Conservation (phyloP, 2,888 invertebrate genomes). For the Capitulum mitella region DNA sequence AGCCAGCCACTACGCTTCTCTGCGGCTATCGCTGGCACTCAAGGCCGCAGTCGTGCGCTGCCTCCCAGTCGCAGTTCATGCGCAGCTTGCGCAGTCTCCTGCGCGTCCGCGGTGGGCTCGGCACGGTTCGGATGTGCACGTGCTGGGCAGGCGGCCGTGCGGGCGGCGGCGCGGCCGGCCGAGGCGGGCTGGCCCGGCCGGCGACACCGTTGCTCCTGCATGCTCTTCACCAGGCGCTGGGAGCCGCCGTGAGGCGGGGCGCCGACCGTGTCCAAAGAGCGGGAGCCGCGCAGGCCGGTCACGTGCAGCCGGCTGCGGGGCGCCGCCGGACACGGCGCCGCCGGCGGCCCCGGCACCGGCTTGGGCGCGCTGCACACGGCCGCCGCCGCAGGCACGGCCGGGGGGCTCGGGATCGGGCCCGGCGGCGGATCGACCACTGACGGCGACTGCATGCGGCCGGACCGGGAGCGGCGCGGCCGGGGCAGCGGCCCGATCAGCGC, state of each 20-base stretch:
- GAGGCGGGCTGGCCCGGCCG: background rate
- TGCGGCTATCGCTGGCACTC: background rate
- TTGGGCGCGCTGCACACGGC: background rate
- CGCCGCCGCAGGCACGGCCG: background rate
- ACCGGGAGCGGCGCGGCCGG: background rate
- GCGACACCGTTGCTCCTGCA: background rate
- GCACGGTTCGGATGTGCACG: conserved; percentile 2
- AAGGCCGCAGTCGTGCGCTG: background rate
- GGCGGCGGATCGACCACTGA: background rate
- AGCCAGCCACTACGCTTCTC: too few relatives aligned
- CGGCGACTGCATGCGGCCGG: background rate
- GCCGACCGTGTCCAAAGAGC: background rate
- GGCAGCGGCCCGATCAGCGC: background rate
- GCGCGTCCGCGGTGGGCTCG: background rate
- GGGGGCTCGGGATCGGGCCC: background rate
- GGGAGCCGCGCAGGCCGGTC: background rate
- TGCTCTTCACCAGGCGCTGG: background rate
- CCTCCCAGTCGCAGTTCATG: background rate
- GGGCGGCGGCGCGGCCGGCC: background rate
- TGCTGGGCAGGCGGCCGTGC: background rate
- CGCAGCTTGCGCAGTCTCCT: background rate
- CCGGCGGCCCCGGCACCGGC: background rate
- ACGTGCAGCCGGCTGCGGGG: background rate
- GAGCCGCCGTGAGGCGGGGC: background rate
- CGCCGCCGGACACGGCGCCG: background rate